Conservation (phyloP, 2,797 vertebrate genomes). For the Halcyon smyrnensis region DNA sequence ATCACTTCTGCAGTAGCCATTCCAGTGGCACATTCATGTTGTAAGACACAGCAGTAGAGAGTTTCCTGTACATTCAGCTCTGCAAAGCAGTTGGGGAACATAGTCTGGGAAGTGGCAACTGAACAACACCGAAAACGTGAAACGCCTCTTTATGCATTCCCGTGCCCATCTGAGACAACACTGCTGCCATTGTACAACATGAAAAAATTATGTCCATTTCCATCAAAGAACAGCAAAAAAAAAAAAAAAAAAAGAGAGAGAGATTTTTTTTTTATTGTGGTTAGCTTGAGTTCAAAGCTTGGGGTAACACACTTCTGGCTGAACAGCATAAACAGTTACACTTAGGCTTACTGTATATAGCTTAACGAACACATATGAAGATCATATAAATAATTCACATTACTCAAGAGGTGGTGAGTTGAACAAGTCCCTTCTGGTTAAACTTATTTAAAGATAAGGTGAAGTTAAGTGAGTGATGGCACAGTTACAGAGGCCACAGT, state of each 20-base stretch:
- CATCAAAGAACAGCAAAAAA: constrained; percentile 58
- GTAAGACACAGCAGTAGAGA: background rate
- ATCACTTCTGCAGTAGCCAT: background rate
- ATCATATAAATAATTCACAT: constrained; percentile 94
- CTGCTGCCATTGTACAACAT: constrained; percentile 78
- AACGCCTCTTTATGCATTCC: background rate
- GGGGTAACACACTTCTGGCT: constrained; percentile 68
- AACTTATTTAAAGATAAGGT: constrained; percentile 89
- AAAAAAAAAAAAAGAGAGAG: background rate
- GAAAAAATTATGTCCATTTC: constrained; percentile 82
- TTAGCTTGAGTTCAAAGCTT: constrained; percentile 41
- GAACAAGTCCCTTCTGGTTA: constrained; percentile 92
- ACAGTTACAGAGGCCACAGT: constrained; percentile 81
- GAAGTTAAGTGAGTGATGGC: constrained; percentile 86
- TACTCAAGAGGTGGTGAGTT: constrained; percentile 82
- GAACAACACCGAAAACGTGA: background rate
- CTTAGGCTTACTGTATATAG: constrained; percentile 78
- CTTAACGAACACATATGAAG: constrained; percentile 88
- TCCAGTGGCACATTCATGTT: background rate
- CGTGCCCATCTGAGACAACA: background rate
- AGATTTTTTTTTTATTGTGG: background rate
- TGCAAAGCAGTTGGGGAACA: background rate
- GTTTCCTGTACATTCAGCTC: background rate
- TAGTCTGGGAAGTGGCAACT: constrained; percentile 12
- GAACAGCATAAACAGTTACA: constrained; percentile 75